Base-by-base conservation (phyloP, 1,140 invertebrate genomes). In the Apis dorsata region DNA sequence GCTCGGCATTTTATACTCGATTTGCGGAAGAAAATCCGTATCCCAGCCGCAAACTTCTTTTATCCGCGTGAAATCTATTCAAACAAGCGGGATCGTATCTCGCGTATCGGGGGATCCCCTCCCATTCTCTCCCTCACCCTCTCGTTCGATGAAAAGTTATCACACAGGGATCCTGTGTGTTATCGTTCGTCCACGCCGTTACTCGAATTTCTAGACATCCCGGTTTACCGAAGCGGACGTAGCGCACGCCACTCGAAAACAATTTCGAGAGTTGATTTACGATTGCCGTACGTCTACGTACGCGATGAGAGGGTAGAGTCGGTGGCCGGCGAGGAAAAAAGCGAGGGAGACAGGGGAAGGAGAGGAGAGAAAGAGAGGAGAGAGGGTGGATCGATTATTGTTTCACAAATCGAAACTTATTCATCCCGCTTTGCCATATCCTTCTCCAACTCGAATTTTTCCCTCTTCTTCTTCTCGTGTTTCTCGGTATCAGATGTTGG, bases 221-320 rank as follows among this genome's bases (percentile, higher is more conserved):
- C 55, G 76, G 72, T 74, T 85, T 73, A 51, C 57, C 62, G 55
- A 68, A 44, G 1, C 59, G 44, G 62, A 53, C 21, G 24, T 28
- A 12, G 55, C 59, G 75, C 21, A 24, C 49, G 60, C 8, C 68
- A 44, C 62, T 80, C 74, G 85, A 90, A 86, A 91, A 91, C 89
- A 91, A 91, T 91, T 91, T 87, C 80, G 74, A 84, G 81, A 86
- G 83, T 87, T 91, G 90, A 91, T 91, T 90, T 91, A 91, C 89
- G 89, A 81, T 88, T 90, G 83, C 84, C 84, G 85, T 86, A 85
- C 85, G 87, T 87, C 68, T 73, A 63, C 68, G 68, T 24, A 19
- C 15, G 55, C 55, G 5, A 57, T 11, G 55, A 13, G 55, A 63
- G n/a, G 24, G 13, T 5, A 62, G 10, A 11, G 1, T 34, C 34